Evolutionary conservation across 2,888 invertebrate genomes (phyloP).

Genomic region (Osmoderma eremita): DNA sequence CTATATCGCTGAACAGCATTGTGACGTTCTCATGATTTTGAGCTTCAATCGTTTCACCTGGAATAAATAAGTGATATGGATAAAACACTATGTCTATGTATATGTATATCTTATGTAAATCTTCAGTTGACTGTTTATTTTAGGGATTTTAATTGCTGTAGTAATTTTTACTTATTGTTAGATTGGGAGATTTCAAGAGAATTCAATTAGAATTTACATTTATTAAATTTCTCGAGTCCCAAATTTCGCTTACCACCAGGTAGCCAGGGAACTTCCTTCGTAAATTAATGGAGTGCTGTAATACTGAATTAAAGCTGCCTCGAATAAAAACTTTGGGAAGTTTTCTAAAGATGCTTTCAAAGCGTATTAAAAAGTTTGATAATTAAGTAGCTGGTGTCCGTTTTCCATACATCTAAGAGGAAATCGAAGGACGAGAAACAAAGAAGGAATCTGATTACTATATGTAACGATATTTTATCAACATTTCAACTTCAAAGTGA

Average conservation of each 20-base stretch:
- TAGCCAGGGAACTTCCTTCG: background rate
- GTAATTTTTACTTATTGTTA: too few species aligned
- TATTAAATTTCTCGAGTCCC: background rate
- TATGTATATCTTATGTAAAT: too few species aligned
- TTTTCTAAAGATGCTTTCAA: conserved; percentile 3
- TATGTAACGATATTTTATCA: background rate
- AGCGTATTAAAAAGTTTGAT: conserved; percentile 19
- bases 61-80: conserved; percentile 32
- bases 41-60: conserved; percentile 90
- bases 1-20: conserved; percentile 95
- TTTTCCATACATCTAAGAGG: too few species aligned
- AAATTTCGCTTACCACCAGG: background rate
- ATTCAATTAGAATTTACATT: too few species aligned
- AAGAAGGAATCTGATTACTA: background rate
- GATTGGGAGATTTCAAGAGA: too few species aligned
- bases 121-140: too few species aligned
- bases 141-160: too few species aligned
- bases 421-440: background rate
- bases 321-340: conserved; percentile 9
- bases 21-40: conserved; percentile 94
- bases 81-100: too few species aligned
- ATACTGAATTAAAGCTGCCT: background rate
- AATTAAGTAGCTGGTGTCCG: background rate
- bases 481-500: too few species aligned
- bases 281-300: background rate